A percentile compares a stretch with the other conserved stretches of the same genome.
Evolutionary conservation across 1,140 invertebrate genomes (phyloP).

Genomic region (Scaptomyza hsui): DNA sequence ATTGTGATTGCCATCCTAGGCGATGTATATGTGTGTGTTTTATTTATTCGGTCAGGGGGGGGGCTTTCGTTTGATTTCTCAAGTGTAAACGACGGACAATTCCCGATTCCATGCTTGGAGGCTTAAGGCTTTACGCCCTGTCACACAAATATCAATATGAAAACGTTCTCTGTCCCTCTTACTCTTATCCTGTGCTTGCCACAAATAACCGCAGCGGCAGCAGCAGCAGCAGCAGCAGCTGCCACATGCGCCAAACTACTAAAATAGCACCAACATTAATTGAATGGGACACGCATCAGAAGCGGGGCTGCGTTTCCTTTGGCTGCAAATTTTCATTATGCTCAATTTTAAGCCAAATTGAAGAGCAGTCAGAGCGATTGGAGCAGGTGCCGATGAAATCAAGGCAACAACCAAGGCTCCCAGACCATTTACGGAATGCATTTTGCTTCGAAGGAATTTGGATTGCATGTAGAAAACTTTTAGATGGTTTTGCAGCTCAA

Average conservation of each 20-base stretch:
- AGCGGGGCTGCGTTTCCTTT: neutral
- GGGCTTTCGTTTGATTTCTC: conserved; percentile 75
- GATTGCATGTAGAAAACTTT: neutral
- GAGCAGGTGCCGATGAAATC: conserved; percentile 19
- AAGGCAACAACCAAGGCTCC: neutral
- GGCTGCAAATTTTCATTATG: conserved; percentile 41
- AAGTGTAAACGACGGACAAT: conserved; percentile 64
- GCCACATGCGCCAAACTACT: conserved; percentile 38
- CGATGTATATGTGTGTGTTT: conserved; percentile 8
- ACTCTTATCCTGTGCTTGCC: neutral
- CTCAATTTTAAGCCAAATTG: conserved; percentile 44
- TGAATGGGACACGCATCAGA: conserved; percentile 48
- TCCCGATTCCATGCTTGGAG: conserved; percentile 3
- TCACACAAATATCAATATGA: conserved; percentile 74
- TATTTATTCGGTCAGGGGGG: conserved; percentile 28
- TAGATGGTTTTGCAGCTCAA: conserved; percentile 4
- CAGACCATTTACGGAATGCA: neutral
- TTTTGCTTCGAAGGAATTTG: conserved; percentile 1
- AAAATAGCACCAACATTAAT: conserved; percentile 55
- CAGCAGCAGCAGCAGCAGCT: conserved; percentile 17
- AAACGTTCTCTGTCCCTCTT: conserved; percentile 24
- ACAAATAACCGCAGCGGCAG: conserved; percentile 26
- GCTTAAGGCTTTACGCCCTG: conserved; percentile 42
- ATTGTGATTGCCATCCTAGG: conserved; percentile 37
- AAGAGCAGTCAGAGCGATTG: conserved; percentile 27